Evolutionary conservation across 1,140 invertebrate species (phyloP).

Genomic region (Potamilus streckersoni): DNA sequence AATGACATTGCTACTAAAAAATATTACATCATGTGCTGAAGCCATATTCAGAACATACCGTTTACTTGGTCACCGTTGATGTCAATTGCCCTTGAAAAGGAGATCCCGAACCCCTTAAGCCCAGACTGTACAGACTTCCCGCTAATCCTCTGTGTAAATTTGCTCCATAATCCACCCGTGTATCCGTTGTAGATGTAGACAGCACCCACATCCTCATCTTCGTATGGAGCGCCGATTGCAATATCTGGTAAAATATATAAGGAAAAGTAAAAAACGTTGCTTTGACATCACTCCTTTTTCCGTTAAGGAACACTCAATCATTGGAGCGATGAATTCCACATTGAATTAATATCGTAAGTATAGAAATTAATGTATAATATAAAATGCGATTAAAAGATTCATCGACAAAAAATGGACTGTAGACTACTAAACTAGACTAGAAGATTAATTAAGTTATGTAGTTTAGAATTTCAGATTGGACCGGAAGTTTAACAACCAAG

Average conservation of each 20-base stretch:
- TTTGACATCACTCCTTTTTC: not conserved
- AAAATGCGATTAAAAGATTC: too few relatives aligned
- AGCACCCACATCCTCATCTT: constrained; percentile 84
- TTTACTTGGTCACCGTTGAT: constrained; percentile 6
- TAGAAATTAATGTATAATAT: too few relatives aligned
- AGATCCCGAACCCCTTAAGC: constrained; percentile 47
- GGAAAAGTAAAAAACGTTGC: not conserved
- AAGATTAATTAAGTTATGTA: too few relatives aligned
- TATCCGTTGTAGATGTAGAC: constrained; percentile 95
- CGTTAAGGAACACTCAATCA: too few relatives aligned
- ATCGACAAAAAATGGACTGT: too few relatives aligned
- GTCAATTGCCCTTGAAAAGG: constrained; percentile 27
- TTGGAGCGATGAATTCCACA: too few relatives aligned
- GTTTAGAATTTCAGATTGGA: not conserved
- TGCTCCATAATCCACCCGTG: constrained; percentile 36
- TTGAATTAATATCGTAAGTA: not conserved
- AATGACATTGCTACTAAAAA: too few relatives aligned
- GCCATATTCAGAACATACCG: not conserved
- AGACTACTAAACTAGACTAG: too few relatives aligned
- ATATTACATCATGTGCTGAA: too few relatives aligned
- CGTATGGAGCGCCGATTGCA: constrained; percentile 95
- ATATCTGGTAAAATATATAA: constrained; percentile 76
- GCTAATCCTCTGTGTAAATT: constrained; percentile 40
- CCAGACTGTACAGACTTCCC: constrained; percentile 28
- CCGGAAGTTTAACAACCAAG: not conserved